Conservation (phyloP, 2,113 vertebrate species). For the Labrus mixtus region DNA sequence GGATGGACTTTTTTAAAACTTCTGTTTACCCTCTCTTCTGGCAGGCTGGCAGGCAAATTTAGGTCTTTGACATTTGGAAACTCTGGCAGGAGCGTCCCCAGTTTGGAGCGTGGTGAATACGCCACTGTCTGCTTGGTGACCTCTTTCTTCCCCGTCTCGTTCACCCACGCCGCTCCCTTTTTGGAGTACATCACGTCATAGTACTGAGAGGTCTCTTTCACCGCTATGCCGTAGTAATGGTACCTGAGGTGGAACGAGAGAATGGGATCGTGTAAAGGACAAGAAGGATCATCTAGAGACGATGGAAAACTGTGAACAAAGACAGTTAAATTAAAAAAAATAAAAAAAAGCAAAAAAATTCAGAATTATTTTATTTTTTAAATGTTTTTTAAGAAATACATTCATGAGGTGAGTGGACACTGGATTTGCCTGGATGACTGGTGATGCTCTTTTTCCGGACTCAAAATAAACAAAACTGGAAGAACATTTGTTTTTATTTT, state of each 20-base stretch:
- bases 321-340: neutral
- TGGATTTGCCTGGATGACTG: too few relatives aligned
- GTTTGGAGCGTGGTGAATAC: slow-evolving; percentile 99
- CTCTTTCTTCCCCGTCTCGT: slow-evolving; percentile 99
- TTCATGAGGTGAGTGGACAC: too few relatives aligned
- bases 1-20: slow-evolving; percentile 82
- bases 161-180: slow-evolving; percentile 99
- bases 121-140: slow-evolving; percentile 99
- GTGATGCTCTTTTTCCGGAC: too few relatives aligned
- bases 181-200: slow-evolving; percentile 99
- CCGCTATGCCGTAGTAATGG: slow-evolving; percentile 98
- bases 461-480: too few relatives aligned
- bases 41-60: slow-evolving; percentile 97
- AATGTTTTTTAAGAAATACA: too few relatives aligned
- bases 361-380: too few relatives aligned
- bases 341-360: too few relatives aligned
- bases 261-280: neutral
- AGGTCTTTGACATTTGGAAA: slow-evolving; percentile 99
- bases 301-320: neutral
- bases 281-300: neutral
- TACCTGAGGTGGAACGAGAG: slow-evolving; percentile 85
- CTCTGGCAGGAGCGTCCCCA: slow-evolving; percentile 97
- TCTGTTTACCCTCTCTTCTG: slow-evolving; percentile 97
- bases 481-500: too few relatives aligned
- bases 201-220: slow-evolving; percentile 98